phyloP scores from a whole-genome alignment of 2,113 vertebrate genomes.

The Microcebus lehilahytsara region DNA sequence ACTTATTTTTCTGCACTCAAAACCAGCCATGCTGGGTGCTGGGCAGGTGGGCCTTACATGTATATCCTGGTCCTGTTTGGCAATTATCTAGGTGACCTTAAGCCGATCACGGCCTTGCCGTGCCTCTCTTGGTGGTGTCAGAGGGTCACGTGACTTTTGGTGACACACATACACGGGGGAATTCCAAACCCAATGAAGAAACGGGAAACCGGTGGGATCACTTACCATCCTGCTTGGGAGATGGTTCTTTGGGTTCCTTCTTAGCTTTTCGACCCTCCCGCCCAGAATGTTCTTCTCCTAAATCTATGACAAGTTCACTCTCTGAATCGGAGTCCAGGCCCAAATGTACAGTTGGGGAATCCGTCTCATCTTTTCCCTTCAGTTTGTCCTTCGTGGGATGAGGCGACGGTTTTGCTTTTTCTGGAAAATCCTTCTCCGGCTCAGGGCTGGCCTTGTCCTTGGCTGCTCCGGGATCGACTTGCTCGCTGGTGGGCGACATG shows the following conservation, averaged over 20 bases:
- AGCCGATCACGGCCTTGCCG: neutral
- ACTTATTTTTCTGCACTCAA: neutral
- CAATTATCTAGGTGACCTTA: neutral
- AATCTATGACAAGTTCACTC: slow-evolving; percentile 97
- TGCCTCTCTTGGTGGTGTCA: rapidly evolving
- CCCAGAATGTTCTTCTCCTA: slow-evolving; percentile 93
- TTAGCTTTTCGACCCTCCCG: slow-evolving; percentile 92
- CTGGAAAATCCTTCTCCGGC: slow-evolving; percentile 88
- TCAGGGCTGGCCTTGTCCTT: slow-evolving; percentile 89
- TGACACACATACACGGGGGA: neutral
- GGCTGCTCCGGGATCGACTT: slow-evolving; percentile 72
- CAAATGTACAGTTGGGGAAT: slow-evolving; percentile 85
- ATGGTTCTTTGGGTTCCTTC: slow-evolving; percentile 91
- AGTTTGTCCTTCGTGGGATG: slow-evolving; percentile 87
- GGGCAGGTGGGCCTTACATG: neutral
- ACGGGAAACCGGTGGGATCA: neutral
- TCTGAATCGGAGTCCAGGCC: slow-evolving; percentile 97
- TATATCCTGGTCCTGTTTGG: neutral
- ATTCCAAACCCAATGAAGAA: neutral
- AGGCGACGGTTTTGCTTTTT: slow-evolving; percentile 88
- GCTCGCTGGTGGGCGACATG: slow-evolving; percentile 81
- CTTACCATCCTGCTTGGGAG: slow-evolving; percentile 91
- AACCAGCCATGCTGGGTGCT: rapidly evolving
- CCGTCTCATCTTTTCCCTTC: slow-evolving; percentile 90
- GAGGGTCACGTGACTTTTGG: rapidly evolving